Base-by-base conservation (phyloP, 2,113 vertebrate genomes). In the Myocastor coypus region DNA sequence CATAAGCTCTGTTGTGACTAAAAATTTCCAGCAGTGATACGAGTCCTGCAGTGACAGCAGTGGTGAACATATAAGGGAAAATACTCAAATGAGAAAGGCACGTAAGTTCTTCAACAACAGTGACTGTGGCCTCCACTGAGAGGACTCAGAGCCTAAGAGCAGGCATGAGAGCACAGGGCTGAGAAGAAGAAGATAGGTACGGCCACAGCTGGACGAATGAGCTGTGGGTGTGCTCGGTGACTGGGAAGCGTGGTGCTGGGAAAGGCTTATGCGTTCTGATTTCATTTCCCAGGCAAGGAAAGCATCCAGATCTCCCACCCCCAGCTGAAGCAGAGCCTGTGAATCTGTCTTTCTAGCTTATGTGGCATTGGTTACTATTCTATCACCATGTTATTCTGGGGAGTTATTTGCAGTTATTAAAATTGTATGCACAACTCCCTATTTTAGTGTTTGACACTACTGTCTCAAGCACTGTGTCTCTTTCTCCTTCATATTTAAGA, bases 101-200 rank as follows among this genome's bases (percentile, higher is more conserved):
- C 16, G 13, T 13, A 17, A 69, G 61, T 3, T 77, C 50, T 83
- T 93, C 7, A 75, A 59, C 14, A 10, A 59, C 11, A 30, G 12
- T 16, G 19, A 40, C 5, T 28, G 28, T 61, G 66, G 69, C 8
- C 55, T 90, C 57, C 46, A 40, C 26, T 78, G 13, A 37, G 6
- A 2, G 0, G 1, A 11, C 0, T 17, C 17, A 28, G 63, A 30
- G 10, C 61, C 28, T 57, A 12, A 3, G 9, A 40, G 28, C 7
- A 52, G 2, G 0, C 1, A 2, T 22, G 8, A 52, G 68, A 34
- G 9, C 7, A 24, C 55, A 68, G 50, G 61, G 32, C 17, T 52
- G n/a, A 90, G 30, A 77, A 37, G 2, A 16, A 19, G n/a, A 68
- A 42, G 3, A 22, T 19, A 24, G 0, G 37, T 24, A 24, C 8